Evolutionary conservation across 2,888 invertebrate genomes (phyloP).

Genomic region (Cantharis nigra): DNA sequence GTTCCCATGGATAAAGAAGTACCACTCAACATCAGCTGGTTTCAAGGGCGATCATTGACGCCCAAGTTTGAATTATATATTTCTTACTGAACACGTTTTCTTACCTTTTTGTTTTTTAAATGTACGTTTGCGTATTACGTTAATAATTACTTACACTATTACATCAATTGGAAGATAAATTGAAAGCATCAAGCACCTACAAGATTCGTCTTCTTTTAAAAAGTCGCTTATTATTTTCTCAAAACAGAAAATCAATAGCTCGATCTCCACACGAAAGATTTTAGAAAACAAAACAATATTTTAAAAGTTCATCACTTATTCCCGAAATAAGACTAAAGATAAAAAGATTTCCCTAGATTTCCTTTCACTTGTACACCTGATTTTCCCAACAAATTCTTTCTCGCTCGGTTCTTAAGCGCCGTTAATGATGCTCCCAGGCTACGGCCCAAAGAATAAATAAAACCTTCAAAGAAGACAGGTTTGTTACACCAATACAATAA

Average conservation of each 20-base stretch:
- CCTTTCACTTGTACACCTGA: too few relatives aligned
- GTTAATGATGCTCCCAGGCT: too few relatives aligned
- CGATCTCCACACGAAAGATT: too few relatives aligned
- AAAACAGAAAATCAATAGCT: neutral
- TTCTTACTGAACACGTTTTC: conserved; percentile 13
- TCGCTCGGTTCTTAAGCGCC: too few relatives aligned
- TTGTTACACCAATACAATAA: neutral
- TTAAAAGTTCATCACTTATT: neutral
- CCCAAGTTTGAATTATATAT: neutral
- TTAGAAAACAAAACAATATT: neutral
- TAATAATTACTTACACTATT: neutral
- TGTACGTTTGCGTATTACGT: neutral
- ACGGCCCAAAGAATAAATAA: too few relatives aligned
- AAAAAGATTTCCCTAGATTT: too few relatives aligned
- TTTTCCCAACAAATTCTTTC: too few relatives aligned
- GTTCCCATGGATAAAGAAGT: conserved; percentile 16
- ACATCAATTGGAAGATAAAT: neutral
- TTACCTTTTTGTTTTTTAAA: neutral
- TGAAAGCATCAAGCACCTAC: neutral
- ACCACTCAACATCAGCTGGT: conserved; percentile 23
- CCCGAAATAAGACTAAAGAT: neutral
- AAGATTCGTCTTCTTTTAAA: neutral
- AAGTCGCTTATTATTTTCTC: neutral
- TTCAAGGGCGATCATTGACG: conserved; percentile 29
- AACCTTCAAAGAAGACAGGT: neutral